phyloP scores from a whole-genome alignment of 2,888 invertebrate species.

The Eupithecia subumbrata region DNA sequence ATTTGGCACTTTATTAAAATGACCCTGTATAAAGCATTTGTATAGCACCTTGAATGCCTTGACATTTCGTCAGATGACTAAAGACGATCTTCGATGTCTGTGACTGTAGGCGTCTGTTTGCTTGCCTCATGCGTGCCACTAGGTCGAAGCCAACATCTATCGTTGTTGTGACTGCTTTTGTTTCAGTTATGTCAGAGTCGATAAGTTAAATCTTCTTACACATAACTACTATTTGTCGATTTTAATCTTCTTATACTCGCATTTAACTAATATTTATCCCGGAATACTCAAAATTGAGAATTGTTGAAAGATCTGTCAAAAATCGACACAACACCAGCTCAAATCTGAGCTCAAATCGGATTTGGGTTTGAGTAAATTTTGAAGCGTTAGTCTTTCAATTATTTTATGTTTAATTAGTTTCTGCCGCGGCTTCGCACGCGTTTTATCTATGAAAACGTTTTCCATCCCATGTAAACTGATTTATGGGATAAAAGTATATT shows the following conservation, averaged over 20 bases:
- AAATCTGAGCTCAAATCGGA: no score
- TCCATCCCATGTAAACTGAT: no score
- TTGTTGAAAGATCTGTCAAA: no score
- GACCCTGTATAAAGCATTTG: background rate
- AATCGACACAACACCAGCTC: no score
- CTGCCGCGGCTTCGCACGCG: no score
- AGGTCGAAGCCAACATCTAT: background rate
- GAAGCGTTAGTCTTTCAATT: no score
- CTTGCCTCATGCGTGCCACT: background rate
- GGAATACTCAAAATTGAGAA: no score
- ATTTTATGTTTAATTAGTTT: no score
- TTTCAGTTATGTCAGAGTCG: background rate
- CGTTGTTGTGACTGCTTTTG: background rate
- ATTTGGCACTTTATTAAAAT: background rate
- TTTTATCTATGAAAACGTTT: no score
- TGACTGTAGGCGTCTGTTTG: background rate
- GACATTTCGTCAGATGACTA: constrained; percentile 7
- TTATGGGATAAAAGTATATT: no score
- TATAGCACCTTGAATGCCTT: constrained; percentile 4
- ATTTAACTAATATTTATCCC: no score
- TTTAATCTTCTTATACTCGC: background rate
- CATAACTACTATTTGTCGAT: background rate
- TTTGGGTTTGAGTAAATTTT: no score
- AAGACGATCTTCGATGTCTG: background rate
- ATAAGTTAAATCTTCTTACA: background rate